Evolutionary conservation across 2,888 invertebrate species (phyloP).

Genomic region (Aphidoletes aphidimyza): DNA sequence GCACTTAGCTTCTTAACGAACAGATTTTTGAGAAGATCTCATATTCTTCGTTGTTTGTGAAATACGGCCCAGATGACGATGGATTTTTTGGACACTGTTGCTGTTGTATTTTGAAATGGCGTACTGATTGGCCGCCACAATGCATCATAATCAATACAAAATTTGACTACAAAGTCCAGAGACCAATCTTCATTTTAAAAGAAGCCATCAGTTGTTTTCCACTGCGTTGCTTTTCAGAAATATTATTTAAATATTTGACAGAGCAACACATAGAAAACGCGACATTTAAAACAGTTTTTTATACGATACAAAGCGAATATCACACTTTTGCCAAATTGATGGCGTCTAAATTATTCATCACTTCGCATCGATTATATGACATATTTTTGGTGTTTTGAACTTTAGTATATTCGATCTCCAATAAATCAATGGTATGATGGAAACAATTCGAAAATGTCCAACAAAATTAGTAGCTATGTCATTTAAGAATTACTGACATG

Average conservation of each 20-base stretch:
- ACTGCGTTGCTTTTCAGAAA: background rate
- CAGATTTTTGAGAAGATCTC: too few species aligned
- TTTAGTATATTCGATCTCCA: background rate
- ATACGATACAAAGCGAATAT: too few species aligned
- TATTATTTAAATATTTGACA: slow-evolving; percentile 19
- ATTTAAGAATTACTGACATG: background rate
- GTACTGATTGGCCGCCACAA: background rate
- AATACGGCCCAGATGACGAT: too few species aligned
- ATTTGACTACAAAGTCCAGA: too few species aligned
- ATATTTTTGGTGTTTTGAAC: background rate
- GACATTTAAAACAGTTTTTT: slow-evolving; percentile 13
- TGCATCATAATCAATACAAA: too few species aligned
- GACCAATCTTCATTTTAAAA: background rate
- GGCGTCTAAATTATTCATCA: background rate
- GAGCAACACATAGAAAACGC: slow-evolving; percentile 23
- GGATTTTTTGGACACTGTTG: too few species aligned
- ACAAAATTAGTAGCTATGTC: background rate
- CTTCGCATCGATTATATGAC: background rate
- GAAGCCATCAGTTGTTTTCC: slow-evolving; percentile 4
- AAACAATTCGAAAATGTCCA: background rate
- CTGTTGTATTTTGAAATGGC: slow-evolving; percentile 11
- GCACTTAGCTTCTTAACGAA: too few species aligned
- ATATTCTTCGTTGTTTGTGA: too few species aligned
- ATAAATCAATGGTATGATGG: background rate
- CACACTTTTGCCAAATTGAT: too few species aligned